Base-by-base conservation (phyloP, 2,113 vertebrate species). In the Lynx canadensis region DNA sequence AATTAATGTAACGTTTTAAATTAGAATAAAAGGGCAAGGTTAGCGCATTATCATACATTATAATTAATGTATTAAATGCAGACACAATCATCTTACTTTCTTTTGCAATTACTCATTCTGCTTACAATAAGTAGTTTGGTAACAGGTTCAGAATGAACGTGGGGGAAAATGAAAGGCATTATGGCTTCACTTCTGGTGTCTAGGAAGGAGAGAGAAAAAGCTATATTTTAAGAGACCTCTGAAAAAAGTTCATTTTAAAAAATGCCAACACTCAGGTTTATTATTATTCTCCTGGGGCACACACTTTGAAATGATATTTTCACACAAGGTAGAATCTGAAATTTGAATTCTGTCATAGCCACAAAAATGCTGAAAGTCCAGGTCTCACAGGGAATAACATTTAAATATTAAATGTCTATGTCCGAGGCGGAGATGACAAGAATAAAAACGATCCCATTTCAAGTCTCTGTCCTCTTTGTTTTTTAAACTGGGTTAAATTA, bases 231-330 rank as follows among this genome's bases (percentile, higher is more conserved):
- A 97, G 71, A 86, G 66, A 96, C 60, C 52, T 87, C 73, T 95
- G 94, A 65, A 93, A 96, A 97, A 94, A 91, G 57, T 95, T 87
- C 48, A 80, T 97, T 97, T 97, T 19, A 63, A 97, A 97, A 97
- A 96, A 96, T 88, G 81, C 86, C 91, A 76, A 65, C 89, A 38
- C 86, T 97, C 33, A 45, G 85, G 76, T 97, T 98, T 97, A 98
- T 98, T 97, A 96, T 96, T 95, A 95, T 83, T 93, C 96, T 97
- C 55, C 18, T 91, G 83, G n/a, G 65, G 81, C 71, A 87, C 5
- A 31, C 38, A 63, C 95, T 96, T 96, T 90, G 78, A 98, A 98
- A 98, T 95, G 94, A 71, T 86, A 97, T 82, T 97, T 97, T 98
- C 95, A 96, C 57, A 74, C 52, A 95, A 90, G 82, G 69, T 94